A percentile compares a stretch with the other conserved stretches of the same genome.
Conservation (phyloP, 2,113 vertebrate genomes). For the Ancistrus triradiatus region DNA sequence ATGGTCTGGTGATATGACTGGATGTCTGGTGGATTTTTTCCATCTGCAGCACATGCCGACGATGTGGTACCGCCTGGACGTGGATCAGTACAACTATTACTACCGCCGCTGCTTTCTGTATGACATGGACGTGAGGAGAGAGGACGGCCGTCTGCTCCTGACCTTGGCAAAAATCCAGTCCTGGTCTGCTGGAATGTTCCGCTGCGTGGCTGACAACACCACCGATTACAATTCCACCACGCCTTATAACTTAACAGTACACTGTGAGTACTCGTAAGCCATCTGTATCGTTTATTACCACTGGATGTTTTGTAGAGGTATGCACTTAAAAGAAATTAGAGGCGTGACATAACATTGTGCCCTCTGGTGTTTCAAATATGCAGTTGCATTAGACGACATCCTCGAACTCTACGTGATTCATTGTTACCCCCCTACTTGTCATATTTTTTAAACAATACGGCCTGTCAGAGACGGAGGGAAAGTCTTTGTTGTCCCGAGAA, state of each 20-base stretch:
- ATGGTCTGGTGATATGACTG: too few relatives aligned
- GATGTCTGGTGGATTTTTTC: too few relatives aligned
- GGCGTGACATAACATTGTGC: too few relatives aligned
- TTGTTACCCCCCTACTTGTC: too few relatives aligned
- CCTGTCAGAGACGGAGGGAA: too few relatives aligned
- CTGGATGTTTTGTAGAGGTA: too few relatives aligned
- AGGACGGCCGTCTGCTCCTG: slow-evolving; percentile 45
- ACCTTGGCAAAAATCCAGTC: slow-evolving; percentile 18
- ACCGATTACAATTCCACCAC: slow-evolving; percentile 52
- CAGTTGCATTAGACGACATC: too few relatives aligned
- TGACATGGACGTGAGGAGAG: slow-evolving; percentile 28
- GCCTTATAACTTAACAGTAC: slow-evolving; percentile 54
- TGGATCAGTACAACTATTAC: slow-evolving; percentile 4
- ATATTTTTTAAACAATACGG: too few relatives aligned
- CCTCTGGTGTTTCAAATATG: too few relatives aligned
- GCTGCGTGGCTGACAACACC: slow-evolving; percentile 57
- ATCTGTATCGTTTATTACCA: too few relatives aligned
- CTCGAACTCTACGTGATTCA: too few relatives aligned
- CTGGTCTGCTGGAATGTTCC: slow-evolving; percentile 54
- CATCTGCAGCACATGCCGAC: slow-evolving; percentile 42
- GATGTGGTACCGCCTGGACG: slow-evolving; percentile 48
- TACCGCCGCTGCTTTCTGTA: slow-evolving; percentile 43
- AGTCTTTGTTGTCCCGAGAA: not conserved
- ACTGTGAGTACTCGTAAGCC: slow-evolving; percentile 67
- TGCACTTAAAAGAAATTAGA: too few relatives aligned